Percentiles rank a stretch among this genome's conserved stretches.
phyloP scores from a whole-genome alignment of 2,888 invertebrate genomes.

The Tachina lurida region DNA sequence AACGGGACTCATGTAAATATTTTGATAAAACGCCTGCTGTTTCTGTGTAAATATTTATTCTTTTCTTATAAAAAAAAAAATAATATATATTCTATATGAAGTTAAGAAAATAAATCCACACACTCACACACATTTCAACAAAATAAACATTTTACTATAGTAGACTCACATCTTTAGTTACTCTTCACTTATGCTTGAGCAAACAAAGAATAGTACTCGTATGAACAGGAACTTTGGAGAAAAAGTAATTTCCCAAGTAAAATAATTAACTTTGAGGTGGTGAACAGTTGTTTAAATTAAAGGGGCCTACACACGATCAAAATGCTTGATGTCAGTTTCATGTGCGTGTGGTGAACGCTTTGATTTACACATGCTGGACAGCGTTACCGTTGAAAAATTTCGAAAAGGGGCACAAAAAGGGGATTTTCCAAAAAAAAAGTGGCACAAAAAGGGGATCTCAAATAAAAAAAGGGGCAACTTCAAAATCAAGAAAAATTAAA shows the following conservation, averaged over 20 bases:
- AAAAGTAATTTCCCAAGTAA: conserved; percentile 20
- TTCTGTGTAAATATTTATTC: conserved; percentile 79
- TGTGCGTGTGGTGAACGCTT: too few relatives aligned
- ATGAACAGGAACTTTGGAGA: conserved; percentile 16
- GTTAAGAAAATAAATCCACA: conserved; percentile 8
- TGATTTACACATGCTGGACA: too few relatives aligned
- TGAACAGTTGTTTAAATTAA: too few relatives aligned
- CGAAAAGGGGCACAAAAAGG: too few relatives aligned
- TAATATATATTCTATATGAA: conserved; percentile 18
- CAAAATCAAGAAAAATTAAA: too few relatives aligned
- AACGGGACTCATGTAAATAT: conserved; percentile 77
- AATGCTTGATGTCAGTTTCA: too few relatives aligned
- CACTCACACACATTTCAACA: conserved; percentile 19
- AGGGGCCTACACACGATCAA: too few relatives aligned
- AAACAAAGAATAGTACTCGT: conserved; percentile 26
- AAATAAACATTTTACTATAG: conserved; percentile 43
- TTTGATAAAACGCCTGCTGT: conserved; percentile 82
- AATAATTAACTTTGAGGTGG: background rate
- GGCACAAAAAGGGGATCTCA: too few relatives aligned
- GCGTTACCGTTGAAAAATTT: too few relatives aligned
- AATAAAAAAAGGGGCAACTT: too few relatives aligned
- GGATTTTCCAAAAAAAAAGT: too few relatives aligned
- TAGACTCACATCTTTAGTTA: conserved; percentile 21
- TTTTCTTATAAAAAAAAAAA: conserved; percentile 54
- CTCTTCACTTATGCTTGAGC: conserved; percentile 32